Base-by-base conservation (phyloP, 2,113 vertebrate species). In the Poeciliopsis retropinna region DNA sequence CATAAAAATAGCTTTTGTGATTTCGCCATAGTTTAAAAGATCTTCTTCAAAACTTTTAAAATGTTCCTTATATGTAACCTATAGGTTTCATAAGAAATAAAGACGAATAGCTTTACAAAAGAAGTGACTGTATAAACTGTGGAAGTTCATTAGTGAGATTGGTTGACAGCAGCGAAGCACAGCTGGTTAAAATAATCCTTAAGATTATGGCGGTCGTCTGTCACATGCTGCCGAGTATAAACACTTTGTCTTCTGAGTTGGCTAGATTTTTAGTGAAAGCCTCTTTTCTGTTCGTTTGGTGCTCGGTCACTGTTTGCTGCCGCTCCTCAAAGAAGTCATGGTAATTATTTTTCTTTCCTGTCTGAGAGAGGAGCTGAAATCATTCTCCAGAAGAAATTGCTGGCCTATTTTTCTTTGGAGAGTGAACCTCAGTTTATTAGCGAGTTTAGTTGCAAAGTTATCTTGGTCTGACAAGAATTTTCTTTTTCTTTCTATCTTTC, bases 231-330 rank as follows among this genome's bases (percentile, higher is more conserved):
- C 60, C 69, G 64, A 75, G 66, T 70, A 57, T 82, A 76, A 67
- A 71, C 64, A 57, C 51, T 72, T 75, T 69, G 39, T 72, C 67
- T 67, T 66, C 9, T 31, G 67, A 37, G 60, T 68, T 62, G 32
- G 54, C 76, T 57, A 64, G 74, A 44, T 76, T 79, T 75, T 83
- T 47, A 79, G 39, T 75, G 80, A 70, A 72, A 73, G 80, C 37
- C 69, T 79, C 72, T 47, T 74, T 62, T 66, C 64, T 14, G 22
- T 73, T 82, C 13, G 19, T 84, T 67, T 70, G 76, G 81, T 69
- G 69, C 82, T 85, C 81, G 69, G 70, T 85, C 78, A 84, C 65
- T 81, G 78, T 87, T 87, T 79, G 65, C 70, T 47, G 60, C 75
- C 11, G 60, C 60, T 83, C 69, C 75, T 75, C 3, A 11, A 54